Percentiles rank a stretch among this genome's conserved stretches.
phyloP scores from a whole-genome alignment of 2,797 vertebrate genomes.

The Phataginus tetradactyla region DNA sequence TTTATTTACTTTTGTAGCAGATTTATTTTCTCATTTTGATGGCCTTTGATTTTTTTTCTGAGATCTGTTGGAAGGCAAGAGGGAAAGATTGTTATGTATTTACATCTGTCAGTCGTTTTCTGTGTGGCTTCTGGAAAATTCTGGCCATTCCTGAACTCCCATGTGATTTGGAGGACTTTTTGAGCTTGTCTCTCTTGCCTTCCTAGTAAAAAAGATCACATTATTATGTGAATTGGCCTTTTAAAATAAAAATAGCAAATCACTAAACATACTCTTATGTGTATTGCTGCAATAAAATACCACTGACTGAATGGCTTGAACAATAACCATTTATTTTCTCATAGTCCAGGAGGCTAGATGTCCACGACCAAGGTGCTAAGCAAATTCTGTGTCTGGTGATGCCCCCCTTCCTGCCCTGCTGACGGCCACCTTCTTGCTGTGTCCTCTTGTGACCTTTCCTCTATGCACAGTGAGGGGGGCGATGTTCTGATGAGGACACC shows the following conservation, averaged over 20 bases:
- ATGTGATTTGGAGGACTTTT: not conserved
- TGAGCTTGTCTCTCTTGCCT: not conserved
- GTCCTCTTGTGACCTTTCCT: not conserved
- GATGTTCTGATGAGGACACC: not conserved
- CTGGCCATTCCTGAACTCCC: not conserved
- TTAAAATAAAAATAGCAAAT: not conserved
- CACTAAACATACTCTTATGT: not conserved
- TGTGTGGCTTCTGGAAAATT: not conserved
- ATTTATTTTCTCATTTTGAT: not conserved
- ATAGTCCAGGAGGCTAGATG: not conserved
- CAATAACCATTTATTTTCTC: not conserved
- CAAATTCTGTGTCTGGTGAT: not conserved
- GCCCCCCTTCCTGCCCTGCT: not conserved
- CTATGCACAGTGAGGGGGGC: rapidly evolving
- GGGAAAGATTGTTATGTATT: not conserved
- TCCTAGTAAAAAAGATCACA: not conserved
- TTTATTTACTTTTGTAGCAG: not conserved
- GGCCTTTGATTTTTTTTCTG: not conserved
- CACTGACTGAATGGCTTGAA: not conserved
- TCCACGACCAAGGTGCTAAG: not conserved
- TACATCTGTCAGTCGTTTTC: not conserved
- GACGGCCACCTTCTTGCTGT: not conserved
- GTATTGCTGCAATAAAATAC: not conserved
- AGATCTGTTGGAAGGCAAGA: not conserved
- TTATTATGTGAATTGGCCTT: not conserved